Evolutionary conservation across 2,797 vertebrate species (phyloP), one percentile per base, ranked within the genome.

Genomic region (Melanotaenia boesemani): DNA sequence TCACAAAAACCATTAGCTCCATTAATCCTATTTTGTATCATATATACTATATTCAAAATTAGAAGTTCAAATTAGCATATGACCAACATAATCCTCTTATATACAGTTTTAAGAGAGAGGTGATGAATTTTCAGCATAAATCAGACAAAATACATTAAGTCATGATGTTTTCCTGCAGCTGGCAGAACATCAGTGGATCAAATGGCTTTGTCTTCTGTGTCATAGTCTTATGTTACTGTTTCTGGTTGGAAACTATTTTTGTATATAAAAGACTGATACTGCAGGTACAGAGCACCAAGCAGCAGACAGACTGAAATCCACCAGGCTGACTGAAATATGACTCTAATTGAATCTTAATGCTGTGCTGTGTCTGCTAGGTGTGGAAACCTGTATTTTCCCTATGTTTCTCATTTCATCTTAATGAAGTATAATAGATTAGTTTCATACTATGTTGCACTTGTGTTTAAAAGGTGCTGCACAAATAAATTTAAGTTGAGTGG

Each of bases 281-380:
- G 59, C 18, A 5, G 18, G 5, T 41, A 16, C 13, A 1, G 20
- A 30, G 50, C 50, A 66, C 16, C 39, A 48, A 50, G 26, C 34
- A 58, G 15, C 59, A 64, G 54, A 58, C 64, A 24, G 44, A 22
- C 39, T 22, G 44, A 32, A 50, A 67, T 32, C 32, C 7, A 52
- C 36, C 44, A 18, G 5, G 1, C 48, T 0, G 16, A 48, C 13
- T 6, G 61, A 46, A 57, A 67, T 44, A 67, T 6, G 2, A 70
- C 16, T 68, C 39, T 46, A 52, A 52, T 70, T 22, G 1, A 13
- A 67, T 24, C 12, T 12, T 41, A 36, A 50, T 34, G 2, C n/a
- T 70, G 26, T 18, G 1, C 0, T 1, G 16, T 39, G 12, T 54
- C 32, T 48, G 50, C 56, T 72, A 32, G 44, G 41, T 74, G 61